Conservation (phyloP, 2,888 invertebrate genomes). For the Torymus auratus region DNA sequence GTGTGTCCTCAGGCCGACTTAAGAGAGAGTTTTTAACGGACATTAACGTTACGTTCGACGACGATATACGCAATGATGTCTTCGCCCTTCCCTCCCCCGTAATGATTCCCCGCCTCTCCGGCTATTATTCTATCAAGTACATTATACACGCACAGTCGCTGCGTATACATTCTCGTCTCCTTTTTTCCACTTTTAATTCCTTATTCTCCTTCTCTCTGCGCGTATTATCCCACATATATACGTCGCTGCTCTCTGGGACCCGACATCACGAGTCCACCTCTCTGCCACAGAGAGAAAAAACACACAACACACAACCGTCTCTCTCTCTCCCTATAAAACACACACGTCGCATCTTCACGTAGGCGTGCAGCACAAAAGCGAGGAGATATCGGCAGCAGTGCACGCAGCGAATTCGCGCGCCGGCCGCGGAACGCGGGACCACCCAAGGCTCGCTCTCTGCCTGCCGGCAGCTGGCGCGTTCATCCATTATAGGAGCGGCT, state of each 20-base stretch:
- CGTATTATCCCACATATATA: slow-evolving; percentile 41
- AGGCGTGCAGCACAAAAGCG: too few relatives aligned
- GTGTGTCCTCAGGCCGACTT: too few relatives aligned
- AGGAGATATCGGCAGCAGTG: too few relatives aligned
- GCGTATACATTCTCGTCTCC: neutral
- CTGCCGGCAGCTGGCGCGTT: slow-evolving; percentile 62
- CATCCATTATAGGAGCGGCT: slow-evolving; percentile 63
- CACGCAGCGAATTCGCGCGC: too few relatives aligned
- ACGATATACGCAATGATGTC: neutral
- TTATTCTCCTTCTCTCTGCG: slow-evolving; percentile 13
- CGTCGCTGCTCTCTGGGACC: too few relatives aligned
- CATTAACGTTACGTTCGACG: neutral
- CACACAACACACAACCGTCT: too few relatives aligned
- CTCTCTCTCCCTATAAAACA: too few relatives aligned
- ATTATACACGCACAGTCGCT: neutral
- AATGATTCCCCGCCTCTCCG: slow-evolving; percentile 13
- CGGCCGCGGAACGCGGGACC: slow-evolving; percentile 60
- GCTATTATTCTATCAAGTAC: slow-evolving; percentile 36
- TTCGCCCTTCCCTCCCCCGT: slow-evolving; percentile 3
- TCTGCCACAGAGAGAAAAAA: too few relatives aligned
- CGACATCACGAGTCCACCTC: too few relatives aligned
- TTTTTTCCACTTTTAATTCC: neutral
- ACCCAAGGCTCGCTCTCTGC: slow-evolving; percentile 66
- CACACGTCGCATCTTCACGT: too few relatives aligned
- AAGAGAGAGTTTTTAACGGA: too few relatives aligned